Conservation (phyloP, 2,888 invertebrate species). For the Argynnis bischoffii region DNA sequence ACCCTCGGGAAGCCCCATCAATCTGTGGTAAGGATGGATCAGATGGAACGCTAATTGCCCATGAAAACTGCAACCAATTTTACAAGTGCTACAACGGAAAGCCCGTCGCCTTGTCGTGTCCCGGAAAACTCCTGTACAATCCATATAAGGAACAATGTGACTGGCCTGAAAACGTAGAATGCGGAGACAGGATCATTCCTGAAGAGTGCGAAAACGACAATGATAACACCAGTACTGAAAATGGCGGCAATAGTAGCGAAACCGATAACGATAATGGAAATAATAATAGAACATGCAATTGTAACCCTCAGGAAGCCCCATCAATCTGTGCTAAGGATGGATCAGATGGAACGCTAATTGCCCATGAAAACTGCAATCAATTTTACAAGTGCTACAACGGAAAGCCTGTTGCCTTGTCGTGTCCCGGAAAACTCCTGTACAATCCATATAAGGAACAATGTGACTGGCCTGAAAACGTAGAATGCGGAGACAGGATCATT, state of each 20-base stretch:
- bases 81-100: slow-evolving; percentile 43
- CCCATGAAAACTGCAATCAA: slow-evolving; percentile 50
- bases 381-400: slow-evolving; percentile 46
- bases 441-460: slow-evolving; percentile 39
- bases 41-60: slow-evolving; percentile 47
- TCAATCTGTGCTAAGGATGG: slow-evolving; percentile 43
- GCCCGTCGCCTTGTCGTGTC: slow-evolving; percentile 43
- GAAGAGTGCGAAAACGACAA: slow-evolving; percentile 30
- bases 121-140: slow-evolving; percentile 7
- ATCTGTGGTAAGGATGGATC: slow-evolving; percentile 46
- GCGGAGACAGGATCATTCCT: slow-evolving; percentile 36
- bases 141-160: slow-evolving; percentile 42
- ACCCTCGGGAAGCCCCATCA: slow-evolving; percentile 43
- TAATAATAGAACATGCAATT: slow-evolving; percentile 34
- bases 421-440: slow-evolving; percentile 33
- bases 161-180: slow-evolving; percentile 45
- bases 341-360: slow-evolving; percentile 47
- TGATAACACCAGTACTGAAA: slow-evolving; percentile 14
- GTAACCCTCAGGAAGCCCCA: slow-evolving; percentile 44
- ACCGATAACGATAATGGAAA: slow-evolving; percentile 1
- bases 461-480: slow-evolving; percentile 45
- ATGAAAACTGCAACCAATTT: slow-evolving; percentile 50
- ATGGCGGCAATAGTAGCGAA: slow-evolving; percentile 13
- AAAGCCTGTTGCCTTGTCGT: slow-evolving; percentile 38
- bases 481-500: slow-evolving; percentile 40